Conservation (phyloP, 2,888 invertebrate species). For the Erebia palarica region DNA sequence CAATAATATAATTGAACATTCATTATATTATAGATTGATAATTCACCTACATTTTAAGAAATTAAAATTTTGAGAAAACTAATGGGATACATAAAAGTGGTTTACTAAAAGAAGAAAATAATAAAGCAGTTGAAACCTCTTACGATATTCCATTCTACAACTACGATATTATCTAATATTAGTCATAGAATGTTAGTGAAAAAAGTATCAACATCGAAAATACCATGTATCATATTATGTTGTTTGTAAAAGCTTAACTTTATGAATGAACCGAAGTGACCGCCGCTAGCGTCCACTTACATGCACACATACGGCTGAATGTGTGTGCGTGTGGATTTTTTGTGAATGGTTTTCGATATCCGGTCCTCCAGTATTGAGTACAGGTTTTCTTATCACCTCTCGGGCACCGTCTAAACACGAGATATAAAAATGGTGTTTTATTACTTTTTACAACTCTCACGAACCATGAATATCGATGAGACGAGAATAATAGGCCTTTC, state of each 20-base stretch:
- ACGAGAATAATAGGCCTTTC: conserved; percentile 64
- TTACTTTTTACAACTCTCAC: conserved; percentile 73
- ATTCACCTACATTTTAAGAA: too few relatives aligned
- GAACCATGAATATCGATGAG: conserved; percentile 73
- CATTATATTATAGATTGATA: too few relatives aligned
- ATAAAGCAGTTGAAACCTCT: neutral
- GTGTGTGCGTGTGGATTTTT: conserved; percentile 64
- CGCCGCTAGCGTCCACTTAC: conserved; percentile 54
- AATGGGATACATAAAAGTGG: neutral
- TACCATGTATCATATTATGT: conserved; percentile 33
- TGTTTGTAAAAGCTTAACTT: conserved; percentile 59
- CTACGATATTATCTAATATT: neutral
- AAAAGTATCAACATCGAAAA: conserved; percentile 21
- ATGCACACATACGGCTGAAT: conserved; percentile 39
- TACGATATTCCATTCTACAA: neutral
- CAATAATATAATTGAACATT: too few relatives aligned
- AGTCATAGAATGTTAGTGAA: conserved; percentile 11
- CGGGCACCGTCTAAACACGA: conserved; percentile 78
- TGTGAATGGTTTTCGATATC: conserved; percentile 80
- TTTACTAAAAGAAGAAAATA: neutral
- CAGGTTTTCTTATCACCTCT: conserved; percentile 81
- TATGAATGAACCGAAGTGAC: conserved; percentile 75
- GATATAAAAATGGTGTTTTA: conserved; percentile 81
- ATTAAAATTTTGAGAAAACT: too few relatives aligned
- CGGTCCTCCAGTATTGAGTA: conserved; percentile 73